Percentiles rank a stretch among this genome's conserved stretches.
Evolutionary conservation across 2,113 vertebrate species (phyloP).

Genomic region (Felis catus): F.catus_Fca126_mat1.0 CM031412.1:64267501-64268000

Average conservation of each 20-base stretch:
- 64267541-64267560: neutral
- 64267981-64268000: slow-evolving; percentile 37
- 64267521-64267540: neutral
- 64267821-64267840: neutral
- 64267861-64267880: neutral
- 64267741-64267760: neutral
- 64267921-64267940: slow-evolving; percentile 38
- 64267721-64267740: slow-evolving; percentile 3
- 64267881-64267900: neutral
- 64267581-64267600: neutral
- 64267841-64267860: slow-evolving; percentile 48
- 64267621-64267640: neutral
- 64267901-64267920: slow-evolving; percentile 31
- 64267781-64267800: neutral
- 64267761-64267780: neutral
- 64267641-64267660: neutral
- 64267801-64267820: slow-evolving; percentile 38
- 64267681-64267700: neutral
- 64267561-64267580: neutral
- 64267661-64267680: neutral
- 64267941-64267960: neutral
- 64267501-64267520: neutral
- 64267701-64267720: neutral
- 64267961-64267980: slow-evolving; percentile 1
- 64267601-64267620: neutral